A percentile compares a stretch with the other conserved stretches of the same genome.
phyloP scores from a whole-genome alignment of 1,140 invertebrate genomes.

The Penaeus vannamei region DNA sequence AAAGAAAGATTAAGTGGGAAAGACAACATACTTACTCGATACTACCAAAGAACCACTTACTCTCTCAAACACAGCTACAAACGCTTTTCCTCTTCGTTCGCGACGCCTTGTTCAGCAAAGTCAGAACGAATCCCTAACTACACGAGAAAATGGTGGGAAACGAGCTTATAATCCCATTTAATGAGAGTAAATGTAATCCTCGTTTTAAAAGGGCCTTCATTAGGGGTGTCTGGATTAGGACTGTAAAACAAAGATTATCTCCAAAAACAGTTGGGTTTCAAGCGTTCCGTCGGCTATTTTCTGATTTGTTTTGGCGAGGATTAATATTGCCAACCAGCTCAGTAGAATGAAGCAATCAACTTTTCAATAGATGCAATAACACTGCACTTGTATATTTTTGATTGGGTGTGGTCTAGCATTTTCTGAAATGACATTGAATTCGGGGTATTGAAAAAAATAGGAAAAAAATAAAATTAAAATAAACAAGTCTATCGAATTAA shows the following conservation, averaged over 20 bases:
- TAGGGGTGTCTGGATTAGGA: slow-evolving; percentile 59
- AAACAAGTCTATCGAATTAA: too few species aligned
- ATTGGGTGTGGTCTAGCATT: too few species aligned
- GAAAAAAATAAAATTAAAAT: too few species aligned
- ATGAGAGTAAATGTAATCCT: slow-evolving; percentile 65
- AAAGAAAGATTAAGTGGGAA: too few species aligned
- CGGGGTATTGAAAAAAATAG: too few species aligned
- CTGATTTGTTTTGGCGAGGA: slow-evolving; percentile 55
- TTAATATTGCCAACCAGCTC: slow-evolving; percentile 56
- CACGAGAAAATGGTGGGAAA: slow-evolving; percentile 59
- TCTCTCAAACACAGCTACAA: too few species aligned
- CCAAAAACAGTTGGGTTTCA: slow-evolving; percentile 60
- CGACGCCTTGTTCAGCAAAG: too few species aligned
- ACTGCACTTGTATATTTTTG: too few species aligned
- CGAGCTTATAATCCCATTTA: slow-evolving; percentile 61
- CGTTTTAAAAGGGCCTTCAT: slow-evolving; percentile 60
- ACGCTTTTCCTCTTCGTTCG: too few species aligned
- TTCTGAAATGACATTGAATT: too few species aligned
- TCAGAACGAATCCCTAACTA: background rate
- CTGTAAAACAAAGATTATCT: slow-evolving; percentile 64
- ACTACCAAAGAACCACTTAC: too few species aligned
- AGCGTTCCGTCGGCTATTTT: slow-evolving; percentile 47
- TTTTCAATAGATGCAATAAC: slow-evolving; percentile 43
- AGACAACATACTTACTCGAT: too few species aligned
- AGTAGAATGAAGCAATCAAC: slow-evolving; percentile 61